A percentile compares a stretch with the other conserved stretches of the same genome.
These are phyloP conservation scores for Lomographa bimaculata DNA, from an alignment of 2,888 invertebrate species.

Conservation along the genomic window DNA sequence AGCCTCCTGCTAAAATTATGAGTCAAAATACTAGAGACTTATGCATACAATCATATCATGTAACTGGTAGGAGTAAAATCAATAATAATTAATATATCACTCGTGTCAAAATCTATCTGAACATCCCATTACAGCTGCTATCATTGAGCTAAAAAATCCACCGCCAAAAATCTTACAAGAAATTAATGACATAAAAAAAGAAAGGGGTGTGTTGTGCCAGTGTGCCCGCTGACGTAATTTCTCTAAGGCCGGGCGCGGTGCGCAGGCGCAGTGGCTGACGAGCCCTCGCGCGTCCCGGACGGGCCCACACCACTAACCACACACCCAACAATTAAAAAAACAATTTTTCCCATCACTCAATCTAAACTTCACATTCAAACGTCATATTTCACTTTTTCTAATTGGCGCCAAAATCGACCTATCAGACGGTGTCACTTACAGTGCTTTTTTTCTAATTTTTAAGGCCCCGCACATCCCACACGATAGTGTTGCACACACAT, in stretches of 20 bases:
- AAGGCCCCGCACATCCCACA: constrained; percentile 25
- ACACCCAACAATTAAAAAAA: constrained; percentile 6
- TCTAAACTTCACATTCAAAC: constrained; percentile 26
- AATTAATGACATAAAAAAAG: constrained; percentile 78
- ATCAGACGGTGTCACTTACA: constrained; percentile 20
- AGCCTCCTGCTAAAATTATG: too few species aligned
- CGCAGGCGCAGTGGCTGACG: constrained; percentile 63
- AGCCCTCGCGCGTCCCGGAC: constrained; percentile 71
- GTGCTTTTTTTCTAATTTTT: constrained; percentile 31
- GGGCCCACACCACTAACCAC: constrained; percentile 40
- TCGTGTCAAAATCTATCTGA: neutral
- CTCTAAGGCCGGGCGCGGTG: constrained; percentile 54
- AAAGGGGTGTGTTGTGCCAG: constrained; percentile 74
- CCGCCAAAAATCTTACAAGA: constrained; percentile 72
- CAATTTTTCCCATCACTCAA: constrained; percentile 13
- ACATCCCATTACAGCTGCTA: constrained; percentile 28
- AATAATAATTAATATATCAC: too few species aligned
- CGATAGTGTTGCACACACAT: constrained; percentile 38
- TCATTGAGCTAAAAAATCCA: constrained; percentile 44
- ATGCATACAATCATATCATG: too few species aligned
- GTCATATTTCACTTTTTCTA: constrained; percentile 29
- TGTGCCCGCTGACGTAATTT: constrained; percentile 71
- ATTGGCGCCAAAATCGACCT: constrained; percentile 27
- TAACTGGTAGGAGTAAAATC: too few species aligned
- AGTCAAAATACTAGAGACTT: too few species aligned